A percentile compares a stretch with the other conserved stretches of the same genome.
These are phyloP conservation scores for Galaxias olidus DNA, from an alignment of 2,797 vertebrate species.

Conservation along the genomic window DNA sequence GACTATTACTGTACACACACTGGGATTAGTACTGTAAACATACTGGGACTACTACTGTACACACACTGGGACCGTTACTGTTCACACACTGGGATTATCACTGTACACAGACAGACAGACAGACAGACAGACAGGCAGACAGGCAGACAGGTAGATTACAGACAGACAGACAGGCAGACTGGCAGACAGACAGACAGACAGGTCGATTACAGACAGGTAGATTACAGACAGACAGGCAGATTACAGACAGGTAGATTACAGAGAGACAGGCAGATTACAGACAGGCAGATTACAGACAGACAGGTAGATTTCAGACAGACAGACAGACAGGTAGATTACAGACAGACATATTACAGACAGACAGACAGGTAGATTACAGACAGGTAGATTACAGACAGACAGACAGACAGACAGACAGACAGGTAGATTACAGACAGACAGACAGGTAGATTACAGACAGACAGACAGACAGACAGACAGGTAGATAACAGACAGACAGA, in stretches of 20 bases:
- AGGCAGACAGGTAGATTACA: background rate
- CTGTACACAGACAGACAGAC: too few relatives aligned
- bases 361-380: background rate
- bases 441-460: background rate
- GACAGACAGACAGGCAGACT: background rate
- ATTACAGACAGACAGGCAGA: background rate
- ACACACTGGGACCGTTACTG: too few relatives aligned
- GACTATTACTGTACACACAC: too few relatives aligned
- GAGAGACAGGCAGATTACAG: background rate
- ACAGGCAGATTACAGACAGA: background rate
- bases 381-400: background rate
- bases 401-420: background rate
- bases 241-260: background rate
- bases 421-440: background rate
- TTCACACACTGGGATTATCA: too few relatives aligned
- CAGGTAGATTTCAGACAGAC: background rate
- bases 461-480: background rate
- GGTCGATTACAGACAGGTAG: background rate
- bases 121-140: too few relatives aligned
- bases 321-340: background rate
- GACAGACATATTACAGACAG: background rate
- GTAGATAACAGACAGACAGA: background rate
- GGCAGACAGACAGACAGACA: too few relatives aligned
- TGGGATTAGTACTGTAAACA: too few relatives aligned
- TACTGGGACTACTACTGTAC: too few relatives aligned